phyloP scores from a whole-genome alignment of 1,140 invertebrate genomes.

The Scaptodrosophila lebanonensis region DNA sequence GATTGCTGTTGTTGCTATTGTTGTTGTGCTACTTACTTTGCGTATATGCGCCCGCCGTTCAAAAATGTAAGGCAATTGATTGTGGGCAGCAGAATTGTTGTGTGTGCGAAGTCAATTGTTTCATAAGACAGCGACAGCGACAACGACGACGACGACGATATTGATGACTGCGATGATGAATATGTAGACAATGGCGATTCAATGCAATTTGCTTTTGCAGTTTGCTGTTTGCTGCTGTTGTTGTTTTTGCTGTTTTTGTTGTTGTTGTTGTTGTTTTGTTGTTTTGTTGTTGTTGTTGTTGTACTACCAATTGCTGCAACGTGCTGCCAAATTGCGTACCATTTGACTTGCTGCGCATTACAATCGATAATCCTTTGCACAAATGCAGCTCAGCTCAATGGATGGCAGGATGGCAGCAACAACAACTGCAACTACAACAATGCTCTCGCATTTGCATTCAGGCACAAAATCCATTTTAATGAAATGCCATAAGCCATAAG shows the following conservation, averaged over 20 bases:
- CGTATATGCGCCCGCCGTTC: slow-evolving; percentile 68
- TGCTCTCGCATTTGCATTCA: slow-evolving; percentile 53
- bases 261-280: slow-evolving; percentile 22
- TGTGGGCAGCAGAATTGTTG: slow-evolving; percentile 36
- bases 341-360: slow-evolving; percentile 70
- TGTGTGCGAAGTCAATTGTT: slow-evolving; percentile 55
- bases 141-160: slow-evolving; percentile 28
- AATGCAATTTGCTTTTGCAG: too few species aligned
- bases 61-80: slow-evolving; percentile 64
- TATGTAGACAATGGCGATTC: too few species aligned
- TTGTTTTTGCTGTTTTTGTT: slow-evolving; percentile 18
- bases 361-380: slow-evolving; percentile 71
- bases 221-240: slow-evolving; percentile 48
- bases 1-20: too few species aligned
- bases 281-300: slow-evolving; percentile 23
- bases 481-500: slow-evolving; percentile 52
- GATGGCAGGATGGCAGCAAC: too few species aligned
- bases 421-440: too few species aligned
- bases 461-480: slow-evolving; percentile 66
- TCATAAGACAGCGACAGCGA: slow-evolving; percentile 55
- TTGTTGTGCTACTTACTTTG: slow-evolving; percentile 65
- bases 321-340: slow-evolving; percentile 40
- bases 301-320: slow-evolving; percentile 39
- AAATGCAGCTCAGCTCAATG: slow-evolving; percentile 64
- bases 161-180: too few species aligned